Conservation (phyloP, 2,113 vertebrate genomes). For the Poeciliopsis prolifica region DNA sequence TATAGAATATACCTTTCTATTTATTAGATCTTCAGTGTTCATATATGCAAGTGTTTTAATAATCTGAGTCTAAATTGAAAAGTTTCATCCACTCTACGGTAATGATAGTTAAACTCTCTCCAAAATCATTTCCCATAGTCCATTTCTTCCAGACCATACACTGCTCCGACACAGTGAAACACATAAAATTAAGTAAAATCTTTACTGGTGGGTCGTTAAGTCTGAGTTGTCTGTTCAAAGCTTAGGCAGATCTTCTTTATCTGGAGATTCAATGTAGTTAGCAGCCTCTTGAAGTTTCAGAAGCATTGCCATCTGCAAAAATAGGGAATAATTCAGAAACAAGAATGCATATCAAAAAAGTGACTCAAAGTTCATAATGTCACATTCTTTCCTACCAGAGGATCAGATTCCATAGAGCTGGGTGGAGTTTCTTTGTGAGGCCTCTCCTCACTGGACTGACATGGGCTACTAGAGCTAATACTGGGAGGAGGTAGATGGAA, state of each 20-base stretch:
- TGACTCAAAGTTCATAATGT: background rate
- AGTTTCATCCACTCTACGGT: slow-evolving; percentile 13
- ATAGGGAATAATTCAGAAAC: slow-evolving; percentile 22
- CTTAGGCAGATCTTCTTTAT: slow-evolving; percentile 92
- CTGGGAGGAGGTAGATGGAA: slow-evolving; percentile 94
- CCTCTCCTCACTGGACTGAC: slow-evolving; percentile 86
- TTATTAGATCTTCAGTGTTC: slow-evolving; percentile 13
- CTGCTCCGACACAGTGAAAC: slow-evolving; percentile 23
- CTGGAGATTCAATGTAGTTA: slow-evolving; percentile 97
- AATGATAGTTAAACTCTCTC: slow-evolving; percentile 40
- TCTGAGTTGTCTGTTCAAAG: slow-evolving; percentile 61
- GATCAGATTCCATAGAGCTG: slow-evolving; percentile 92
- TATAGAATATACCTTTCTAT: slow-evolving; percentile 20
- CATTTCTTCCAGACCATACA: slow-evolving; percentile 52
- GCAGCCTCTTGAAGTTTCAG: slow-evolving; percentile 98
- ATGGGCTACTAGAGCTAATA: slow-evolving; percentile 84
- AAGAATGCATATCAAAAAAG: background rate
- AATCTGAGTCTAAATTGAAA: slow-evolving; percentile 20
- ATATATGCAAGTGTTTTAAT: slow-evolving; percentile 37
- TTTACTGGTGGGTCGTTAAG: slow-evolving; percentile 28
- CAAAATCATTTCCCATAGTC: slow-evolving; percentile 30
- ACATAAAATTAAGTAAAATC: background rate
- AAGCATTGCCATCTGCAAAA: slow-evolving; percentile 96
- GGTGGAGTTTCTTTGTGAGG: slow-evolving; percentile 91
- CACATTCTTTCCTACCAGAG: slow-evolving; percentile 82